Evolutionary conservation across 2,888 invertebrate genomes (phyloP).

Genomic region (Escarpia spicata): DNA sequence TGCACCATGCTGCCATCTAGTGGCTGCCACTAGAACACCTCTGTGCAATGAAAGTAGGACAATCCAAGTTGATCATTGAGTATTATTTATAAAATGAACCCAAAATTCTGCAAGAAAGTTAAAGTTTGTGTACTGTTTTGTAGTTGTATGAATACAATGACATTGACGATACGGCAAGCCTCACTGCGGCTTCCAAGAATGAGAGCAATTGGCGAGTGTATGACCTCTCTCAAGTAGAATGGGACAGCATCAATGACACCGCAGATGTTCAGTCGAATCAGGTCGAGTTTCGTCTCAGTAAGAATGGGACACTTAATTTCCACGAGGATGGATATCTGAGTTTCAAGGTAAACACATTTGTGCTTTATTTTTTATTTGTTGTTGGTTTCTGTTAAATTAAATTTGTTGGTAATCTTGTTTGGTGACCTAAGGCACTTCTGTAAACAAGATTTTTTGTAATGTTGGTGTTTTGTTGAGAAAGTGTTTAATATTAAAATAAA

Average conservation of each 20-base stretch:
- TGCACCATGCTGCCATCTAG: no score
- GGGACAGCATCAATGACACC: neutral
- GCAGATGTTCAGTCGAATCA: neutral
- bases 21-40: no score
- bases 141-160: slow-evolving; percentile 57
- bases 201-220: neutral
- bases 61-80: no score
- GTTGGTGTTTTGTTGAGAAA: no score
- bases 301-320: neutral
- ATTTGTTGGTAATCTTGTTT: neutral
- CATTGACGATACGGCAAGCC: slow-evolving; percentile 45
- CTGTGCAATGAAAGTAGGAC: no score
- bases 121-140: slow-evolving; percentile 36
- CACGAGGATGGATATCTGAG: neutral
- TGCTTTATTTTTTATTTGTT: neutral
- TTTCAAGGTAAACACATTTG: slow-evolving; percentile 3
- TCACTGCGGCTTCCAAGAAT: slow-evolving; percentile 17
- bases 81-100: no score
- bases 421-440: no score
- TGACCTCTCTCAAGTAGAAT: neutral
- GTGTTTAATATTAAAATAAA: no score
- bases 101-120: neutral
- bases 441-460: no score
- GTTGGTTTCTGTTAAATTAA: neutral
- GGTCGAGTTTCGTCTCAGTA: slow-evolving; percentile 17